Conservation (phyloP, 2,888 invertebrate genomes). For the Torymus auratus region DNA sequence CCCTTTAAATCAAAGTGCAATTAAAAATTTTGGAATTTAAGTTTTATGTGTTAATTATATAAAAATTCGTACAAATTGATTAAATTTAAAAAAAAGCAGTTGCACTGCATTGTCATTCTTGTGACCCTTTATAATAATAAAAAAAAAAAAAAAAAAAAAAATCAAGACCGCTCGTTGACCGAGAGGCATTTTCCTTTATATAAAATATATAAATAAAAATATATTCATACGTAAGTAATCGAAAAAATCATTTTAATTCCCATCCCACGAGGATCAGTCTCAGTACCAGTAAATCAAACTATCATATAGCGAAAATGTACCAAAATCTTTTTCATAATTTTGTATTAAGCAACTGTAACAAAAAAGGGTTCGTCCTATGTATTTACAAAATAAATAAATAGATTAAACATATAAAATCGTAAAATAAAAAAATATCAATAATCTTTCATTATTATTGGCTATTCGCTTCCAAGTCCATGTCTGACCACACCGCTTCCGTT, state of each 20-base stretch:
- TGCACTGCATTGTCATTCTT: background rate
- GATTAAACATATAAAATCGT: constrained; percentile 49
- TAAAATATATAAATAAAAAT: constrained; percentile 50
- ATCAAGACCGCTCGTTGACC: constrained; percentile 54
- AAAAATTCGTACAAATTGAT: constrained; percentile 37
- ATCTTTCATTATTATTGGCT: constrained; percentile 69
- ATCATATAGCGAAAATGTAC: constrained; percentile 33
- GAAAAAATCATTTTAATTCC: constrained; percentile 28
- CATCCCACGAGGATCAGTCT: constrained; percentile 22
- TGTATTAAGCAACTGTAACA: constrained; percentile 55
- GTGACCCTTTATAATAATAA: constrained; percentile 33
- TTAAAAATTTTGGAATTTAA: constrained; percentile 48
- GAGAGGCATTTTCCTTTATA: constrained; percentile 52
- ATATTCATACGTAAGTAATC: constrained; percentile 33
- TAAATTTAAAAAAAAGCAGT: constrained; percentile 45
- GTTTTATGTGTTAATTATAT: constrained; percentile 26
- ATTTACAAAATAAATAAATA: constrained; percentile 57
- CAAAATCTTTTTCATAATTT: constrained; percentile 55
- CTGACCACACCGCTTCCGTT: constrained; percentile 81
- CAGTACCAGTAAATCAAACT: constrained; percentile 43
- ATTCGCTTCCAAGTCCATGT: constrained; percentile 80
- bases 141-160: constrained; percentile 2
- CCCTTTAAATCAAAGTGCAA: constrained; percentile 52
- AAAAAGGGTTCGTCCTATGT: constrained; percentile 54
- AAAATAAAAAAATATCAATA: constrained; percentile 39